Conservation (phyloP, 1,140 invertebrate genomes). For the Macrobrachium rosenbergii region DNA sequence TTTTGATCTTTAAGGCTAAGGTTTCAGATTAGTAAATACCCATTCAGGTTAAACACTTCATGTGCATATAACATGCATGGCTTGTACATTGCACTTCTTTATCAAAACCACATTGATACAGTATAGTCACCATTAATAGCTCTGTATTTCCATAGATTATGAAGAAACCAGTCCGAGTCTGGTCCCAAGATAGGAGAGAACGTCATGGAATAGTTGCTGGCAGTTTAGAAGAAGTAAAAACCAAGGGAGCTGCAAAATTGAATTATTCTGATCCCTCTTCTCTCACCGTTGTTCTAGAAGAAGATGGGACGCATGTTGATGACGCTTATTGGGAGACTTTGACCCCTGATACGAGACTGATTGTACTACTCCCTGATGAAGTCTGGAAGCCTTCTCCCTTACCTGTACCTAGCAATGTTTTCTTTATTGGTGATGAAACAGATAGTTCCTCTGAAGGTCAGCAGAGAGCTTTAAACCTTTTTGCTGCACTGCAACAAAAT, state of each 20-base stretch:
- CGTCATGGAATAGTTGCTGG: slow-evolving; percentile 52
- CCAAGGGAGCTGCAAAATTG: slow-evolving; percentile 53
- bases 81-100: too few relatives aligned
- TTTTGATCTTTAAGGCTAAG: too few relatives aligned
- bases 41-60: too few relatives aligned
- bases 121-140: too few relatives aligned
- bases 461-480: slow-evolving; percentile 31
- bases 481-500: slow-evolving; percentile 46
- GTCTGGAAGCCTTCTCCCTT: slow-evolving; percentile 49
- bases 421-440: slow-evolving; percentile 44
- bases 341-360: slow-evolving; percentile 44
- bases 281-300: slow-evolving; percentile 55
- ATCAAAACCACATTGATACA: too few relatives aligned
- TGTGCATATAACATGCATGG: too few relatives aligned
- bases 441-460: slow-evolving; percentile 37
- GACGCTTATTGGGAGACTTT: slow-evolving; percentile 61
- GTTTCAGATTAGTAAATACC: too few relatives aligned
- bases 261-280: slow-evolving; percentile 23
- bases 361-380: slow-evolving; percentile 43
- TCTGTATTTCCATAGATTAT: not conserved
- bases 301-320: slow-evolving; percentile 59
- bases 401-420: slow-evolving; percentile 44
- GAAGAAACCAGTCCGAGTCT: slow-evolving; percentile 59
- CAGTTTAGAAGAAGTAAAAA: slow-evolving; percentile 39
- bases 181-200: slow-evolving; percentile 55